Evolutionary conservation across 2,113 vertebrate species (phyloP).

Genomic region (Ailuropoda melanoleuca): DNA sequence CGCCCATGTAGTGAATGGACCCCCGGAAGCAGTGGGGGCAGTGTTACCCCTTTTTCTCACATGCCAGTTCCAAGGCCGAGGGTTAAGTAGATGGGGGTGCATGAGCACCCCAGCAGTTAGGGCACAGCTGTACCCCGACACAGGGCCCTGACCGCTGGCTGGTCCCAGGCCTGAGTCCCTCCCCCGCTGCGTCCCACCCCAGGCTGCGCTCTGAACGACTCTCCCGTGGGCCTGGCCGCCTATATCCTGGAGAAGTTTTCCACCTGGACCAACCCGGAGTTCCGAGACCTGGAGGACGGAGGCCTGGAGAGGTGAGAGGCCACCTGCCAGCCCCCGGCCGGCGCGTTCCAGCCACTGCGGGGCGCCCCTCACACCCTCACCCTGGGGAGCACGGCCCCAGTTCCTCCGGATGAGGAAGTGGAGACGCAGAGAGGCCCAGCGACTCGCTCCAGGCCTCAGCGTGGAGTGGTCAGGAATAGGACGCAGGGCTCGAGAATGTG

Average conservation of each 20-base stretch:
- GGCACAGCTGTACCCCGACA: neutral
- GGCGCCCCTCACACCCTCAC: neutral
- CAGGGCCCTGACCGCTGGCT: neutral
- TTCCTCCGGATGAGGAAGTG: neutral
- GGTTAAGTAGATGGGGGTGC: neutral
- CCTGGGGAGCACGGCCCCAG: rapidly evolving
- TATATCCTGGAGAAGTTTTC: slow-evolving; percentile 89
- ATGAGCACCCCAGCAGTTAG: neutral
- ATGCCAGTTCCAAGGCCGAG: neutral
- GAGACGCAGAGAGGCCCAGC: neutral
- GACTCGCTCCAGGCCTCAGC: neutral
- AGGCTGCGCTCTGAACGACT: slow-evolving; percentile 87
- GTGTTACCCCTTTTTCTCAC: neutral
- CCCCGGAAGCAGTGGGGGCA: neutral
- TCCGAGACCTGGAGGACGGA: slow-evolving; percentile 83
- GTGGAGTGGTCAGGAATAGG: neutral
- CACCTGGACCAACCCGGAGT: slow-evolving; percentile 82
- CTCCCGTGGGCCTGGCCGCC: slow-evolving; percentile 86
- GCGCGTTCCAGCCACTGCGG: neutral
- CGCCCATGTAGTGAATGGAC: rapidly evolving
- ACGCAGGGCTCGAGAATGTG: neutral
- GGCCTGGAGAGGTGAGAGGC: slow-evolving; percentile 83
- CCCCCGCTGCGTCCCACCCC: neutral
- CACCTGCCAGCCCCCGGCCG: rapidly evolving
- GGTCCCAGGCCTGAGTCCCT: neutral